phyloP scores from a whole-genome alignment of 2,113 vertebrate species.

The Setophaga petechia region DNA sequence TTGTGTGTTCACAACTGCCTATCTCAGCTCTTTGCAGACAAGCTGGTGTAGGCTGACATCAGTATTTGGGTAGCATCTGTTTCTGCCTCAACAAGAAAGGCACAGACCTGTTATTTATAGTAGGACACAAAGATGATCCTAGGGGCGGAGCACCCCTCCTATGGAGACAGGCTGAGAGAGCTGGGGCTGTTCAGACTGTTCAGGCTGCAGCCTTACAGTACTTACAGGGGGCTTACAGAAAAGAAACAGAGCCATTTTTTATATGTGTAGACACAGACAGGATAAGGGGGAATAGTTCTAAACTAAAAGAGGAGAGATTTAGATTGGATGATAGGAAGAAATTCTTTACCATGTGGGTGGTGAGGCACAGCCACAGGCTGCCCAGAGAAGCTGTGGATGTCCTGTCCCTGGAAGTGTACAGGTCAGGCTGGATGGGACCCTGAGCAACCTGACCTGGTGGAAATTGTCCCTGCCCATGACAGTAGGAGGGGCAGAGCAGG shows the following conservation, averaged over 20 bases:
- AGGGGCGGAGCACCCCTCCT: neutral
- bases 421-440: neutral
- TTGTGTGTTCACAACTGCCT: neutral
- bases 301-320: neutral
- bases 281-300: neutral
- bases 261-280: accelerated
- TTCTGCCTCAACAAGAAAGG: neutral
- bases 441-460: neutral
- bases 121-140: neutral
- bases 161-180: neutral
- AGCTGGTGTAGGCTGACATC: neutral
- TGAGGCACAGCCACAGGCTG: neutral
- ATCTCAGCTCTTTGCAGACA: neutral
- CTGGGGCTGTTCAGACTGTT: neutral
- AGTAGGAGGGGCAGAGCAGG: neutral
- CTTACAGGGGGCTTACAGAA: neutral
- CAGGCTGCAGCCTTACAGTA: neutral
- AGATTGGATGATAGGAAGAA: neutral
- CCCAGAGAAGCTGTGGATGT: neutral
- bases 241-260: neutral
- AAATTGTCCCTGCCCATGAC: neutral
- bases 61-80: neutral
- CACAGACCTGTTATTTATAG: neutral
- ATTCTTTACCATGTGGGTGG: neutral
- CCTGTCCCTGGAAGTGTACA: no score